Conservation (phyloP, 2,797 vertebrate genomes). For the Heterohyrax brucei region DNA sequence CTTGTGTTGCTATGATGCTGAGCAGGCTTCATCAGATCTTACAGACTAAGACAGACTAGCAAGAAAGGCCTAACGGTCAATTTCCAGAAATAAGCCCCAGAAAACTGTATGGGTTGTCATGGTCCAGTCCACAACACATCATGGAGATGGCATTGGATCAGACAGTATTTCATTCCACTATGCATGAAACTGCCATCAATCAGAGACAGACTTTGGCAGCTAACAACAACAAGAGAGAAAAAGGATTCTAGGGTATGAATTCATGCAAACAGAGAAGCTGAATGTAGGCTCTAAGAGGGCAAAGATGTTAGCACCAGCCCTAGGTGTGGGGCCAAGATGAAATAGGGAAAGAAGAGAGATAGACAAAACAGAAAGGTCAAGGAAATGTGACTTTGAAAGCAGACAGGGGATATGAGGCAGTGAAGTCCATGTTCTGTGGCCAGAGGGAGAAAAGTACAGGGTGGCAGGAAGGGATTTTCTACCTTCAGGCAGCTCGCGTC, state of each 20-base stretch:
- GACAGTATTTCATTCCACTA: not conserved
- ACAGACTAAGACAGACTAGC: not conserved
- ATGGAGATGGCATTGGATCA: not conserved
- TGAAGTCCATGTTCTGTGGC: rapidly evolving
- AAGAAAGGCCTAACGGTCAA: not conserved
- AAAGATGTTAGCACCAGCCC: not conserved
- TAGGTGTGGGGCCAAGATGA: not conserved
- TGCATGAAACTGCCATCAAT: not conserved
- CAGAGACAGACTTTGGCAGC: not conserved
- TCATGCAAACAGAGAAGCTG: not conserved
- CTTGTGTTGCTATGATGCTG: not conserved
- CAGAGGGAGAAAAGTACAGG: not conserved
- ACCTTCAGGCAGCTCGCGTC: not conserved
- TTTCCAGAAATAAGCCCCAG: not conserved
- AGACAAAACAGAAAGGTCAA: not conserved
- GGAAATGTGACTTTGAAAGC: not conserved
- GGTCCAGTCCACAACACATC: not conserved
- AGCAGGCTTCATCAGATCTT: not conserved
- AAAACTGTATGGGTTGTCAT: not conserved
- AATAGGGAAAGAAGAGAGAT: not conserved
- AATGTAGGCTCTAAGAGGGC: not conserved
- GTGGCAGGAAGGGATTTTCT: rapidly evolving
- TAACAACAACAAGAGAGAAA: not conserved
- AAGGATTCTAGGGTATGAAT: not conserved
- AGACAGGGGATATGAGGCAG: not conserved